phyloP scores from a whole-genome alignment of 2,888 invertebrate genomes.

The Eristalinus aeneus region DNA sequence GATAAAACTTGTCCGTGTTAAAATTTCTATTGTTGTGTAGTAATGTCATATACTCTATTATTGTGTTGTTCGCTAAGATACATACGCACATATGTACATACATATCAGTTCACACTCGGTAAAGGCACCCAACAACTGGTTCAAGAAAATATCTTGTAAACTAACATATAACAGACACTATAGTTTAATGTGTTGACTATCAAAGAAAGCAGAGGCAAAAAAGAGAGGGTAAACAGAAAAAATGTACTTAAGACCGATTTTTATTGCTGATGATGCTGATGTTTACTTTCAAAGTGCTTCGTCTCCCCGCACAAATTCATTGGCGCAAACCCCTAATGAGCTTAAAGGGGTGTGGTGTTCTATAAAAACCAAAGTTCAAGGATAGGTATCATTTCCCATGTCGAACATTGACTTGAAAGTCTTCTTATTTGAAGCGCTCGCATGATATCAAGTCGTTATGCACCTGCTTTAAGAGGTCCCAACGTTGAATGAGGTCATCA shows the following conservation, averaged over 20 bases:
- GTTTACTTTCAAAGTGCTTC: background rate
- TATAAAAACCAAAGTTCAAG: slow-evolving; percentile 21
- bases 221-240: background rate
- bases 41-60: too few relatives aligned
- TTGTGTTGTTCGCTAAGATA: too few relatives aligned
- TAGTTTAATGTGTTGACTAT: background rate
- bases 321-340: background rate
- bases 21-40: too few relatives aligned
- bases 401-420: background rate
- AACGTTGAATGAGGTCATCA: slow-evolving; percentile 1
- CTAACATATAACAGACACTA: too few relatives aligned
- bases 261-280: slow-evolving; percentile 14
- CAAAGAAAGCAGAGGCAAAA: background rate
- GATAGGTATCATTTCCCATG: background rate
- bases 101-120: too few relatives aligned
- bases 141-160: too few relatives aligned
- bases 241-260: background rate
- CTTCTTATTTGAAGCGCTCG: background rate
- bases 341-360: background rate
- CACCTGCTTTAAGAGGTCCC: background rate
- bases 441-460: background rate
- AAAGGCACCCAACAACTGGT: too few relatives aligned
- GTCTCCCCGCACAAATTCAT: slow-evolving; percentile 5
- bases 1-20: too few relatives aligned
- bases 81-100: too few relatives aligned